These are phyloP conservation scores for Ormyrus nitidulus DNA, from an alignment of 2,888 invertebrate genomes.

Conservation along the genomic window DNA sequence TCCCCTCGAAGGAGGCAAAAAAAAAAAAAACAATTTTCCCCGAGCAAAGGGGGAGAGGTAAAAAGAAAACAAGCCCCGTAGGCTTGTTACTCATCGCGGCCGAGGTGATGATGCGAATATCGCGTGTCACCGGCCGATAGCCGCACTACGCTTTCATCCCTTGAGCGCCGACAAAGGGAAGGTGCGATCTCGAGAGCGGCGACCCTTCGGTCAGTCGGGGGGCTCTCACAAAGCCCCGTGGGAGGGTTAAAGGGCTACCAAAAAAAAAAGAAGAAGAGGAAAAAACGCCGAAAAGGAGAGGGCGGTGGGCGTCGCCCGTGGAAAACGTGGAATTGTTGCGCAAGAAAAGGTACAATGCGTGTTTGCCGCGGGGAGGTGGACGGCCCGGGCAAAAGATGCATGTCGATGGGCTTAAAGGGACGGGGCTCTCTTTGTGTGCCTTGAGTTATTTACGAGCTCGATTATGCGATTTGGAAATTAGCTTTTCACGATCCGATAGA, in stretches of 20 bases:
- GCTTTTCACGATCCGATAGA: too few relatives aligned
- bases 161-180: conserved; percentile 58
- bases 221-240: conserved; percentile 39
- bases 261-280: neutral
- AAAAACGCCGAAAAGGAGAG: conserved; percentile 17
- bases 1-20: neutral
- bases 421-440: neutral
- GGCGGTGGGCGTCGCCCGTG: conserved; percentile 27
- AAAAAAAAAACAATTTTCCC: conserved; percentile 36
- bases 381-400: conserved; percentile 25
- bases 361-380: neutral
- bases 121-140: conserved; percentile 70
- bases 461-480: neutral
- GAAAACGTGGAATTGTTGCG: conserved; percentile 46
- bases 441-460: conserved; percentile 25
- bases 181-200: conserved; percentile 59
- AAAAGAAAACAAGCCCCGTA: conserved; percentile 5
- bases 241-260: conserved; percentile 48
- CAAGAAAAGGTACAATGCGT: conserved; percentile 26
- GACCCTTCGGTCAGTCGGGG: conserved; percentile 43
- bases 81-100: conserved; percentile 37
- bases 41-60: neutral
- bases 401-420: conserved; percentile 30
- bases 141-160: conserved; percentile 59
- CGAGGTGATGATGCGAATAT: conserved; percentile 72